Base-by-base conservation (phyloP, 2,888 invertebrate genomes). In the Cerastis rubricosa region DNA sequence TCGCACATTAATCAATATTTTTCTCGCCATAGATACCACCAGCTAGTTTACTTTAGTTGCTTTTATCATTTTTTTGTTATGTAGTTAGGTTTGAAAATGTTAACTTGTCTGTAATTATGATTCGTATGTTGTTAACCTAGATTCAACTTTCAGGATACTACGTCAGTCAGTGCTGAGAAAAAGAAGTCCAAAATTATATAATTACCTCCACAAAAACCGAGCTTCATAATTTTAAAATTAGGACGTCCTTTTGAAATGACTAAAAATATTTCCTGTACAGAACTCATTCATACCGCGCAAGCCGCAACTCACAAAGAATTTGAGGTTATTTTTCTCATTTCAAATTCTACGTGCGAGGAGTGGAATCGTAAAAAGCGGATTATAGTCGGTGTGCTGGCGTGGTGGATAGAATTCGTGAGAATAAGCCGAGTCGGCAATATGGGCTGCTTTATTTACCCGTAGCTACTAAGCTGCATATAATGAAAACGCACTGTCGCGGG, bases 301-400 rank as follows among this genome's bases (percentile, higher is more conserved):
- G 89, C 91, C 90, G 90, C 91, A 88, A 91, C 91, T 93, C 93
- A 93, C 91, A 94, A 94, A 94, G 93, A 94, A 94, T 94, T 94
- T 92, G 91, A 93, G 94, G 94, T 94, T 95, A 95, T 95, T 94
- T 95, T 94, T 95, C 95, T 95, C 95, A 95, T 96, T 96, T 94
- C 93, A 95, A 96, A 95, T 96, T 95, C 95, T 94, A 92, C 89
- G 94, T 94, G 93, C 87, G 94, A 94, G 93, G 94, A 94, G 93
- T 93, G 91, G 95, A 95, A 96, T 96, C 96, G 96, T 96, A 96
- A 96, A 96, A 96, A 95, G 95, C 94, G 96, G 96, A 96, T 96
- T 96, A 96, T 94, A 93, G 94, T 92, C 93, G 89, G 92, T 90
- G 90, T 90, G 93, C 92, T 91, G 92, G 93, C 91, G 93, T 92